Evolutionary conservation across 2,797 vertebrate genomes (phyloP).

Genomic region (Typhlichthys eigenmanni): DNA sequence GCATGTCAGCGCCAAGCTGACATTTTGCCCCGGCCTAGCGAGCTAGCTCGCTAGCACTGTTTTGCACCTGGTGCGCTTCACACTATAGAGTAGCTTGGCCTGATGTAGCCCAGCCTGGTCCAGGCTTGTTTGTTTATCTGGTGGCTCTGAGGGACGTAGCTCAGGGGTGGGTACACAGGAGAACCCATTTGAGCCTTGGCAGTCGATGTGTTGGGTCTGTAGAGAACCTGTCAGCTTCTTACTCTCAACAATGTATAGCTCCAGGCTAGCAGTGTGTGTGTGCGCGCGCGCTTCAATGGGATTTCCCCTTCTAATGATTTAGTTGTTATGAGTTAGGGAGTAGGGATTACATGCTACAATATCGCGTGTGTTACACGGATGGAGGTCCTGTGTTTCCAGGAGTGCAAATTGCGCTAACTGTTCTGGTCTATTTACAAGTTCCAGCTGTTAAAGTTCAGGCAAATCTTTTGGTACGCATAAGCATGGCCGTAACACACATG

Average conservation of each 20-base stretch:
- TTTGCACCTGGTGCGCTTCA: conserved; percentile 30
- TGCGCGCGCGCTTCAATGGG: conserved; percentile 10
- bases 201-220: conserved; percentile 5
- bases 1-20: conserved; percentile 56
- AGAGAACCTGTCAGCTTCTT: conserved; percentile 27
- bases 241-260: conserved; percentile 29
- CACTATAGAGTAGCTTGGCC: conserved; percentile 14
- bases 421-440: too few relatives aligned
- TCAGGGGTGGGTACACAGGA: conserved; percentile 6
- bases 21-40: conserved; percentile 39
- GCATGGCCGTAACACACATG: background rate
- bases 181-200: conserved; percentile 26
- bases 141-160: conserved; percentile 13
- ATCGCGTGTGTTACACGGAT: background rate
- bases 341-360: too few relatives aligned
- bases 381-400: background rate
- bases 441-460: background rate
- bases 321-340: background rate
- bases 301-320: conserved; percentile 1
- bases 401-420: background rate
- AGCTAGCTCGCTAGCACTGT: conserved; percentile 2
- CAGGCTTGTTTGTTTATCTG: conserved; percentile 6
- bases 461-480: background rate
- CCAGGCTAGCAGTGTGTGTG: conserved; percentile 20
- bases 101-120: background rate